Base-by-base conservation (phyloP, 1,140 invertebrate species). In the Caenorhabditis tropicalis region DNA sequence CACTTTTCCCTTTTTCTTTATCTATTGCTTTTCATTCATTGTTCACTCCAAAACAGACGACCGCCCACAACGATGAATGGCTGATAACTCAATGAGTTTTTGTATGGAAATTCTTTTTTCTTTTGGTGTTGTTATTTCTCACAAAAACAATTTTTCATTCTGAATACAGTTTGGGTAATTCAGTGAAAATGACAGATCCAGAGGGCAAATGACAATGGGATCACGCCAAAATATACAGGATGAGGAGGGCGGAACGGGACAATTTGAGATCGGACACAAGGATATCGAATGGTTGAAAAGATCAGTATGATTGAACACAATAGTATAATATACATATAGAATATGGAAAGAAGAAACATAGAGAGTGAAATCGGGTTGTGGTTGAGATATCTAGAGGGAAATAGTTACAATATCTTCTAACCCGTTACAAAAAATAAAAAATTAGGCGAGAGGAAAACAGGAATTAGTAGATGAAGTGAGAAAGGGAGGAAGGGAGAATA, bases 141-240 rank as follows among this genome's bases (percentile, higher is more conserved):
- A 33, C 29, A 33, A 65, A 65, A 65, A 65, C 12, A 33, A 65
- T 29, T 15, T 16, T 33, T 65, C 58, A 65, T 65, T 65, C 58
- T 65, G 58, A 39, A 65, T 24, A 65, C 58, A 39, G 58, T 39
- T 56, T 56, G 21, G 21, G 24, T 16, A 19, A 19, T n/a, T 51
- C 49, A 51, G 53, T 27, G 0, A 56, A 24, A 56, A 27, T n/a
- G 31, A 36, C 15, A 36, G 16, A 33, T 19, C 10, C 1, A 9
- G 58, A n/a, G 19, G 31, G n/a, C 16, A 43, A 24, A 31, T 27
- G 53, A 43, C 39, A 43, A 43, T 51, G 48, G 53, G 24, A 65
- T 65, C 58, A 65, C 58, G 36, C 58, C 58, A 43, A 46, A 74
- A 74, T 74, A 36, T 74, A 74, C 65, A 74, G n/a, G 16, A 36